Evolutionary conservation across 2,888 invertebrate species (phyloP).

Genomic region (Zootermopsis nevadensis): DNA sequence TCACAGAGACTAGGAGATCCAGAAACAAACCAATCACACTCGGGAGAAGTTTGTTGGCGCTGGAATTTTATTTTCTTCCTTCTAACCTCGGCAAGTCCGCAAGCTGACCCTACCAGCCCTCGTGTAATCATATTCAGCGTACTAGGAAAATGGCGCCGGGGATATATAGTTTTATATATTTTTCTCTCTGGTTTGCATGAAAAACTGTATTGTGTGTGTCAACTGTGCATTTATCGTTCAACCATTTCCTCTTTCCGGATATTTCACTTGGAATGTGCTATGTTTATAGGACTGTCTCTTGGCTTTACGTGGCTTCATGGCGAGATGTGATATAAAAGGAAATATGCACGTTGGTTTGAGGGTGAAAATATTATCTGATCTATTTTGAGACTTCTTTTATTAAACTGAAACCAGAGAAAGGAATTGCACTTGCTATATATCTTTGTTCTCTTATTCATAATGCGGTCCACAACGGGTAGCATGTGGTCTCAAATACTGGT

Average conservation of each 20-base stretch:
- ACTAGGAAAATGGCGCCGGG: neutral
- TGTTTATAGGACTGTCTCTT: neutral
- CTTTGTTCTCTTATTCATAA: neutral
- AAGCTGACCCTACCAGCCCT: neutral
- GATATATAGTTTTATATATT: neutral
- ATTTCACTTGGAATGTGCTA: neutral
- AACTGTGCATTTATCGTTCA: neutral
- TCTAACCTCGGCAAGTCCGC: neutral
- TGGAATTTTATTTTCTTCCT: constrained; percentile 44
- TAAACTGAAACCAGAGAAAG: neutral
- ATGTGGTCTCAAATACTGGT: neutral
- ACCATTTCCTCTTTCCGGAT: neutral
- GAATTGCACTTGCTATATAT: neutral
- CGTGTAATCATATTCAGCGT: constrained; percentile 15
- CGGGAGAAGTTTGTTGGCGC: constrained; percentile 43
- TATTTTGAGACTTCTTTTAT: neutral
- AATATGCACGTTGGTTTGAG: neutral
- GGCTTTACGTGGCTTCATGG: neutral
- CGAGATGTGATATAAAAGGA: neutral
- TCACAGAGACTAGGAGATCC: neutral
- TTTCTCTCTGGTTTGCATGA: neutral
- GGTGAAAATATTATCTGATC: neutral
- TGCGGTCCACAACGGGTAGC: neutral
- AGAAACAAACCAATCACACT: constrained; percentile 40
- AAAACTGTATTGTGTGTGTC: constrained; percentile 23